phyloP scores from a whole-genome alignment of 1,140 invertebrate species.

The Cyrtorhinus lividipennis region DNA sequence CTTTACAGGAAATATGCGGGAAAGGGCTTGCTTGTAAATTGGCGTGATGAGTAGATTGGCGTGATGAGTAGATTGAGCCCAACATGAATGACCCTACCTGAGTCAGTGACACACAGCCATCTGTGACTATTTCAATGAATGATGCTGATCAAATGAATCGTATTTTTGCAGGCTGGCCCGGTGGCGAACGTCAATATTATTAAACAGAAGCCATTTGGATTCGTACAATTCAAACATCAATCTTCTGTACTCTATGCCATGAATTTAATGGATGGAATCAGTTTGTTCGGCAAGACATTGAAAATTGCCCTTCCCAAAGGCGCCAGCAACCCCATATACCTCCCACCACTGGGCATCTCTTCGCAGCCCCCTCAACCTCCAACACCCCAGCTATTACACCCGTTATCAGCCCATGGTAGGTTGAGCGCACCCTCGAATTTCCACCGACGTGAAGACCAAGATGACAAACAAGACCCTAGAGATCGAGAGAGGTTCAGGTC shows the following conservation, averaged over 20 bases:
- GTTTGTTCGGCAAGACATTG: neutral
- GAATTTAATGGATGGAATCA: neutral
- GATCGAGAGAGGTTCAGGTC: neutral
- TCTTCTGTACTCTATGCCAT: constrained; percentile 14
- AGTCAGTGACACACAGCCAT: neutral
- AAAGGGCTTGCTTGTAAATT: no score
- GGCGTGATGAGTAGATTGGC: no score
- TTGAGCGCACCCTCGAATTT: neutral
- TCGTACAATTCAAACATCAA: constrained; percentile 16
- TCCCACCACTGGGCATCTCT: neutral
- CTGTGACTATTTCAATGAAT: neutral
- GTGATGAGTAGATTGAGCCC: no score
- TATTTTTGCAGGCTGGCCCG: constrained; percentile 14
- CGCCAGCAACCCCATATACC: neutral
- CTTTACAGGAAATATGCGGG: no score
- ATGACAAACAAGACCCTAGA: no score
- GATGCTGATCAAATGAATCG: neutral
- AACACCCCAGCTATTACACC: neutral
- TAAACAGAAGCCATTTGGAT: constrained; percentile 1
- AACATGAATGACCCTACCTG: neutral
- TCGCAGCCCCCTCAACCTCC: neutral
- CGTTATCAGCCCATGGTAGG: neutral
- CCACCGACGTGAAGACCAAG: neutral
- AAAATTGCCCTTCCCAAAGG: neutral
- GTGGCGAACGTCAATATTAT: constrained; percentile 12